Conservation (phyloP, 2,797 vertebrate species). For the Hydrolagus colliei region DNA sequence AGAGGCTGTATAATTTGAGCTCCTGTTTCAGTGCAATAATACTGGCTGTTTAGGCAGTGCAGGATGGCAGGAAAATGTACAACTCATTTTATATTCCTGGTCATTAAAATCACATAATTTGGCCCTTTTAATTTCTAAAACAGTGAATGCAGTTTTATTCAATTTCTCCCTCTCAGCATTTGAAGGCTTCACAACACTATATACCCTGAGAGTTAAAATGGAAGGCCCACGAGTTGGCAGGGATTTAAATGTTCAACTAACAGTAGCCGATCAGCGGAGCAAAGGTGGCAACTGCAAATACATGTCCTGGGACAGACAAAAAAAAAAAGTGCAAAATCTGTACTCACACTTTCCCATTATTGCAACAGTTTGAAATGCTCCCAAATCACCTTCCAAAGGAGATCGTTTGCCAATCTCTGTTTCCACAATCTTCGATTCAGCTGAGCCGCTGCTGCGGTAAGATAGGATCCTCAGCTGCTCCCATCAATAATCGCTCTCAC, state of each 20-base stretch:
- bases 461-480: not conserved
- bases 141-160: not conserved
- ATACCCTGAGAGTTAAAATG: not conserved
- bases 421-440: not conserved
- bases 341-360: not conserved
- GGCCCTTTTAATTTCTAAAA: not conserved
- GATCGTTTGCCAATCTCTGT: too few relatives aligned
- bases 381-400: not conserved
- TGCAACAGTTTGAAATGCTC: not conserved
- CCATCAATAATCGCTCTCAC: not conserved
- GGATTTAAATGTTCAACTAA: not conserved
- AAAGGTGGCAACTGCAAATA: not conserved
- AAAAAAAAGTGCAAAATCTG: not conserved
- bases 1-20: not conserved
- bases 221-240: not conserved
- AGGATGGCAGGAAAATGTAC: not conserved
- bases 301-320: too few relatives aligned
- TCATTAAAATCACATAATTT: too few relatives aligned
- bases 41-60: not conserved
- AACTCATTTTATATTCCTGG: not conserved
- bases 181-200: not conserved
- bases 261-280: not conserved
- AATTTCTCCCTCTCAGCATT: not conserved
- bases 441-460: not conserved
- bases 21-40: not conserved